Conservation (phyloP, 2,797 vertebrate species). For the Neosalanx taihuensis region DNA sequence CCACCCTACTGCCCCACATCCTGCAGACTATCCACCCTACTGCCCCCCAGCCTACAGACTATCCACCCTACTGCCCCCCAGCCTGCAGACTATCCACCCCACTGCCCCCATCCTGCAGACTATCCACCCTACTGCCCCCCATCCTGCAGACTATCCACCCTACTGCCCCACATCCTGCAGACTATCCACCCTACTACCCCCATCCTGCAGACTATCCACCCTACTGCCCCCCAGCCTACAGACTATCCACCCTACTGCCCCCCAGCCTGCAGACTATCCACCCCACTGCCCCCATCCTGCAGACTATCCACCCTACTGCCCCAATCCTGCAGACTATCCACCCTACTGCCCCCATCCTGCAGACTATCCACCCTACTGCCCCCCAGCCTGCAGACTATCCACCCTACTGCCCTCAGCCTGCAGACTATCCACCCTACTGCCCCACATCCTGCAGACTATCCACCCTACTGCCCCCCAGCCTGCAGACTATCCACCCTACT, state of each 20-base stretch:
- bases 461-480: neutral
- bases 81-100: neutral
- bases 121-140: neutral
- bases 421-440: neutral
- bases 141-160: neutral
- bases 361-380: no score
- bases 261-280: no score
- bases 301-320: no score
- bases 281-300: no score
- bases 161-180: neutral
- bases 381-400: conserved; percentile 36
- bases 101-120: neutral
- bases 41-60: neutral
- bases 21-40: neutral
- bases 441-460: neutral
- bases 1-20: neutral
- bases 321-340: neutral
- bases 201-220: neutral
- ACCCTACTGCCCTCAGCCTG: neutral
- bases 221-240: conserved; percentile 24
- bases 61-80: neutral
- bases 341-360: neutral
- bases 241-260: conserved; percentile 16
- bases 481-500: neutral
- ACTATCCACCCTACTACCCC: neutral